These are phyloP conservation scores for Oedothorax gibbosus DNA, from an alignment of 1,140 invertebrate species.

Conservation along the genomic window DNA sequence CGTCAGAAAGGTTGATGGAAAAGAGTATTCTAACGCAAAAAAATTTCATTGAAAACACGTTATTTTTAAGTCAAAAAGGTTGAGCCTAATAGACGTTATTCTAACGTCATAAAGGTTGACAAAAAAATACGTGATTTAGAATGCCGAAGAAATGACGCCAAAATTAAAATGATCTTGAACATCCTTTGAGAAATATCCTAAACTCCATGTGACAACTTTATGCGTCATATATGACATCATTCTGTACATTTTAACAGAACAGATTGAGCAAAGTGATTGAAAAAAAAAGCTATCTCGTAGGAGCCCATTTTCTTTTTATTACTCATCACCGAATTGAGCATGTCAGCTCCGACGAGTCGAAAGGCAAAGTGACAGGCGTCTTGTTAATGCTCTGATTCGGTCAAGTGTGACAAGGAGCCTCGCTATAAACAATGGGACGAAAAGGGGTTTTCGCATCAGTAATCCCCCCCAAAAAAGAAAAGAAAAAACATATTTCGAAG, in stretches of 20 bases:
- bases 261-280: not conserved
- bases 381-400: conserved; percentile 35
- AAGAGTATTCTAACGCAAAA: too few species aligned
- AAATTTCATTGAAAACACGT: too few species aligned
- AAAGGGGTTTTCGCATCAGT: conserved; percentile 15
- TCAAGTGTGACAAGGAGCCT: conserved; percentile 32
- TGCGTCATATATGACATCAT: too few species aligned
- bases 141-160: too few species aligned
- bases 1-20: too few species aligned
- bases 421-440: conserved; percentile 28
- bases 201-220: too few species aligned
- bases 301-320: conserved; percentile 4
- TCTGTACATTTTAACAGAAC: not conserved
- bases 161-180: too few species aligned
- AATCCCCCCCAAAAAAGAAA: conserved; percentile 5
- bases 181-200: too few species aligned
- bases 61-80: too few species aligned
- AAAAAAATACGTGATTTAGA: too few species aligned
- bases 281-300: not conserved
- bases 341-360: not conserved
- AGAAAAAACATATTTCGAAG: conserved; percentile 6
- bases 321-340: conserved; percentile 32
- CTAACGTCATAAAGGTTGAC: too few species aligned
- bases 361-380: not conserved
- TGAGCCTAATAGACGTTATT: too few species aligned